Evolutionary conservation across 2,888 invertebrate genomes (phyloP), one percentile per base, ranked within the genome.

Genomic region (Phortica magna): DNA sequence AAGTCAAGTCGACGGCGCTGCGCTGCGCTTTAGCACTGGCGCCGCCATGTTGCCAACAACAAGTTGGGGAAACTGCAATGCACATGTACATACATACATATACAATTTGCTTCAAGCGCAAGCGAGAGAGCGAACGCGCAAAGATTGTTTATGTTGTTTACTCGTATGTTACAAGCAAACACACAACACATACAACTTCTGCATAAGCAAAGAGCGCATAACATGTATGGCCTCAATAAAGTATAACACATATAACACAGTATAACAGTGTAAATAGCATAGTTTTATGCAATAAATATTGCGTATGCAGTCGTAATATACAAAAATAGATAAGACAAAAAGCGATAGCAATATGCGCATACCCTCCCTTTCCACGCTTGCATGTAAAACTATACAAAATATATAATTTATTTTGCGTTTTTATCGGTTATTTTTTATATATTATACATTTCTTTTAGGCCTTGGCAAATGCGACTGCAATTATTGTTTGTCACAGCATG

Each of bases 11-110:
- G 5, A 31, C 31, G 31, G 31, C 31, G 31, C 31, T 31, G 31
- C 31, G 31, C 31, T 48, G 14, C 48, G 14, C 48, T 12, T 48
- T 48, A 14, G 48, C 48, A 14, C 48, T 14, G 48, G 9, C 48
- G 48, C 48, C 14, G 48, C 67, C 67, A 42, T 42, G 7, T 42
- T 55, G 55, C 68, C 48, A 70, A 70, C 68, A 19, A 70, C 19
- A 19, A 70, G 68, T 55, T 71, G 70, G 70, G 70, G 70, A 71
- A 71, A 71, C 70, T 71, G 70, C 70, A 71, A 71, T 71, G 70
- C 70, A 53, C 19, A 68, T 19, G 6, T 7, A 61, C 7, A n/a
- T n/a, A n/a, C n/a, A n/a, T n/a, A n/a, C n/a, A n/a, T 19, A 5
- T 9, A 61, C 14, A 48, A 12, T 48, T 48, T 48, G 48, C 7